Evolutionary conservation across 2,888 invertebrate genomes (phyloP), one percentile per base, ranked within the genome.

Genomic region (Drosophila atripex): DNA sequence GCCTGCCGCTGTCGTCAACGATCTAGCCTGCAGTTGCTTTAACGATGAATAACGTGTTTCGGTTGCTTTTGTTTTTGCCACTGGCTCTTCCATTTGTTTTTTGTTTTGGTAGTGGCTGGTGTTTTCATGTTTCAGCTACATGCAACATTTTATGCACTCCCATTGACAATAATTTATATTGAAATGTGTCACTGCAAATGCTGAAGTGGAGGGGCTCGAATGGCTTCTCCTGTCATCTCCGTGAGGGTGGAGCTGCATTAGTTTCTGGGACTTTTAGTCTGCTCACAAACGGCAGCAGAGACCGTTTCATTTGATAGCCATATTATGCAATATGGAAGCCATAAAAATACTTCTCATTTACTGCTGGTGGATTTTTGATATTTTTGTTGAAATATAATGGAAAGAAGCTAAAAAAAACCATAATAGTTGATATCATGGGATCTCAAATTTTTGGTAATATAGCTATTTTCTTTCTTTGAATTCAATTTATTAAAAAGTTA

Each of bases 151-250:
- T 80, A 80, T 86, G 76, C 85, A 80, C 85, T 80, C 58, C 72
- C 85, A 76, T 73, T 61, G 87, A 76, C 85, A 86, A 82, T 86
- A 86, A 86, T 84, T 86, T 86, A 86, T 80, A 76, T 76, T 80
- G 85, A 86, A 86, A 82, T 76, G 80, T 80, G 74, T 73, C 60
- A 46, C 53, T 71, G 53, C 60, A 66, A 32, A 41, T 25, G 30
- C 35, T 9, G 25, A 14, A 39, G 46, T 38, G 38, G 38, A 14
- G 38, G 38, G n/a, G n/a, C 41, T 16, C 8, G 16, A 39, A 39
- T 16, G n/a, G 39, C 14, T 14, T n/a, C 14, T 23, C 21, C 43
- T 18, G 43, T 25, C 41, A 57, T 59, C 45, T 51, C 14, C 35
- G 49, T 30, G 52, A 7, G 18, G 51, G 35, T 45, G 30, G 35